Percentiles rank a stretch among this genome's conserved stretches.
phyloP scores from a whole-genome alignment of 1,140 invertebrate genomes.

The Chrysomallon squamiferum region DNA sequence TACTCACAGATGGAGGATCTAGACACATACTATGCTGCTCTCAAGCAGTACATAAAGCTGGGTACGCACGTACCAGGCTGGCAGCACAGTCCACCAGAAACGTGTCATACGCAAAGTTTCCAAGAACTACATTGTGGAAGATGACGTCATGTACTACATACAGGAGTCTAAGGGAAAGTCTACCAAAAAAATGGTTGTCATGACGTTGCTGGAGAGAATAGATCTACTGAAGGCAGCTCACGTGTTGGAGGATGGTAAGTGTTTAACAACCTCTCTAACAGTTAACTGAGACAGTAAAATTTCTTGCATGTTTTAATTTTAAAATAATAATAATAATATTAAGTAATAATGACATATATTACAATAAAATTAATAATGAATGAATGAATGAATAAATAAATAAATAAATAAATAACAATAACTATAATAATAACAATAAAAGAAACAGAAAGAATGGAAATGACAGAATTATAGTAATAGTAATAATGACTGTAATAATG shows the following conservation, averaged over 20 bases:
- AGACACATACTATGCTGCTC: not conserved
- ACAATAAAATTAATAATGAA: too few species aligned
- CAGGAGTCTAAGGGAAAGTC: not conserved
- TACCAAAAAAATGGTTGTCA: not conserved
- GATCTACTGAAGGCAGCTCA: not conserved
- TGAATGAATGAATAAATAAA: too few species aligned
- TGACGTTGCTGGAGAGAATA: not conserved
- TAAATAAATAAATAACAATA: too few species aligned
- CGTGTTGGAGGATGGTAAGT: not conserved
- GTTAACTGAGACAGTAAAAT: too few species aligned
- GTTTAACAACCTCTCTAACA: not conserved
- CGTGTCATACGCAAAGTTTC: not conserved
- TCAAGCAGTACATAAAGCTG: not conserved
- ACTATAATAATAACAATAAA: too few species aligned
- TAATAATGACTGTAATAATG: too few species aligned
- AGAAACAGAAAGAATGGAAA: too few species aligned
- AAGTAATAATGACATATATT: too few species aligned
- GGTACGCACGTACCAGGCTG: not conserved
- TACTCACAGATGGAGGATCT: slow-evolving; percentile 1
- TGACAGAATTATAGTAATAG: too few species aligned
- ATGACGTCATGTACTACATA: slow-evolving; percentile 1
- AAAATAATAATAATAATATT: too few species aligned
- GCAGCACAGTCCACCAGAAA: slow-evolving; percentile 1
- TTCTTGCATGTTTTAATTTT: too few species aligned
- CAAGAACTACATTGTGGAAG: not conserved